Evolutionary conservation across 2,888 invertebrate genomes (phyloP).

Genomic region (Lasioglossum figueresi): DNA sequence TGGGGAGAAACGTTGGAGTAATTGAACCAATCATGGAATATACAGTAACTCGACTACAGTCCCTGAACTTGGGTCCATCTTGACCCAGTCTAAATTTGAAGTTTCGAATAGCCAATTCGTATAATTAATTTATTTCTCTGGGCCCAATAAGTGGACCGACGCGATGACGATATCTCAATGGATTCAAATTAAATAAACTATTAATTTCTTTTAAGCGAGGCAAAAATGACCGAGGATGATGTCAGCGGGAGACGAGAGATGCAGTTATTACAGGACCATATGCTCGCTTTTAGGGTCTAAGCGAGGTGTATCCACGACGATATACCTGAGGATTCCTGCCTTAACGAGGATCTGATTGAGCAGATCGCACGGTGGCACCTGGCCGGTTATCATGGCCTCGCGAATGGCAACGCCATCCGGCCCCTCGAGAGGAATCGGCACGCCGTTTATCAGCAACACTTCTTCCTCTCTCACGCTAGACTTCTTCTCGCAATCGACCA

Average conservation of each 20-base stretch:
- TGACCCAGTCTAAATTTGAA: too few relatives aligned
- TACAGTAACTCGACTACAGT: too few relatives aligned
- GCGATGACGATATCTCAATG: too few relatives aligned
- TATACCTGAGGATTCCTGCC: conserved; percentile 86
- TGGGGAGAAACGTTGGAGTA: too few relatives aligned
- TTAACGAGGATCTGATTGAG: conserved; percentile 88
- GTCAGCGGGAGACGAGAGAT: neutral
- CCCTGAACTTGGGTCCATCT: too few relatives aligned
- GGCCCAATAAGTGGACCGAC: too few relatives aligned
- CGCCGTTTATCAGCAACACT: conserved; percentile 89
- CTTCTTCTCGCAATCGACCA: conserved; percentile 90
- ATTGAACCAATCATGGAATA: too few relatives aligned
- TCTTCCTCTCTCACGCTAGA: conserved; percentile 90
- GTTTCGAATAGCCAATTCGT: too few relatives aligned
- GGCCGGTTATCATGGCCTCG: conserved; percentile 88
- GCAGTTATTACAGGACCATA: neutral
- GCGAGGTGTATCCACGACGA: conserved; percentile 60
- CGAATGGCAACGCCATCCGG: conserved; percentile 89
- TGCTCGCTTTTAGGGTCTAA: conserved; percentile 14
- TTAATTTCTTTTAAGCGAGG: too few relatives aligned
- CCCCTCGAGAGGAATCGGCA: conserved; percentile 88
- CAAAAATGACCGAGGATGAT: neutral
- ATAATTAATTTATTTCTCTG: too few relatives aligned
- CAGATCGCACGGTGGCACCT: conserved; percentile 89
- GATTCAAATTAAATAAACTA: too few relatives aligned